These are phyloP conservation scores for Lycorma delicatula DNA, from an alignment of 1,140 invertebrate species.

Conservation along the genomic window DNA sequence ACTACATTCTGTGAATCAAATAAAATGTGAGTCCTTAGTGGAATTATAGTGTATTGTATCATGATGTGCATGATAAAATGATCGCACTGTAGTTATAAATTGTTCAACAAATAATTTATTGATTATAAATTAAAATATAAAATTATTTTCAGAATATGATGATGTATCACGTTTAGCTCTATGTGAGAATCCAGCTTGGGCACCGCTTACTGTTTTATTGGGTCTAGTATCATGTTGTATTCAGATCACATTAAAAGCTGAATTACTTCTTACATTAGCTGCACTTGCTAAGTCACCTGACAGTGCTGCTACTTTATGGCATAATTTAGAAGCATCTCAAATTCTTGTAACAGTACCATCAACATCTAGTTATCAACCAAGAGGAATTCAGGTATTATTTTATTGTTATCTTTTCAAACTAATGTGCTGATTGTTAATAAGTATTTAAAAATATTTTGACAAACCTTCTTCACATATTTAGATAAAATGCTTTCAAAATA, in stretches of 20 bases:
- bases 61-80: no score
- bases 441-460: no score
- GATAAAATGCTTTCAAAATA: no score
- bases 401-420: background rate
- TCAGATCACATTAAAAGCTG: slow-evolving; percentile 74
- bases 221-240: slow-evolving; percentile 78
- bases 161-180: slow-evolving; percentile 67
- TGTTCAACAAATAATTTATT: slow-evolving; percentile 12
- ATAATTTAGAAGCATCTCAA: slow-evolving; percentile 75
- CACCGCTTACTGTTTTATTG: slow-evolving; percentile 66
- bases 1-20: no score
- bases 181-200: slow-evolving; percentile 80
- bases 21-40: no score
- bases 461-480: no score
- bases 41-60: no score
- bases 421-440: no score
- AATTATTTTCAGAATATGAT: slow-evolving; percentile 46
- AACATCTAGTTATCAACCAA: slow-evolving; percentile 51
- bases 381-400: slow-evolving; percentile 47
- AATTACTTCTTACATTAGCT: slow-evolving; percentile 65
- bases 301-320: slow-evolving; percentile 70
- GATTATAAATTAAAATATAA: background rate
- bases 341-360: slow-evolving; percentile 62
- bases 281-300: slow-evolving; percentile 66
- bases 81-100: slow-evolving; percentile 30